Evolutionary conservation across 2,888 invertebrate species (phyloP).

Genomic region (Poecilus cupreus): DNA sequence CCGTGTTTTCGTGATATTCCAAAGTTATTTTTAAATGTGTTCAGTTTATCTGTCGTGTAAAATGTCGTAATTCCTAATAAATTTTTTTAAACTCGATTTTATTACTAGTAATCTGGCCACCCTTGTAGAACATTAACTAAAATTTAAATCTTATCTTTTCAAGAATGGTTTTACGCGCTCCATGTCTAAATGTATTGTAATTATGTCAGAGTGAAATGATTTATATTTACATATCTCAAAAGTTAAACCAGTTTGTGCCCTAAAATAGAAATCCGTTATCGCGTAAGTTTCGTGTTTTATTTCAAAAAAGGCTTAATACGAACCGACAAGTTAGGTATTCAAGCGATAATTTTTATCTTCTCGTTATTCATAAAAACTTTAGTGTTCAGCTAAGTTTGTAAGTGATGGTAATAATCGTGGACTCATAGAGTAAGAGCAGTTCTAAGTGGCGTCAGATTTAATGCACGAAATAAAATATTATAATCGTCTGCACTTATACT

Average conservation of each 20-base stretch:
- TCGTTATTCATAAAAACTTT: constrained; percentile 23
- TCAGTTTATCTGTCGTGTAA: not conserved
- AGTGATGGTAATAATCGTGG: constrained; percentile 30
- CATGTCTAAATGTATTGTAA: constrained; percentile 11
- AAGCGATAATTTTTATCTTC: constrained; percentile 28
- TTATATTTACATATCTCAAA: constrained; percentile 32
- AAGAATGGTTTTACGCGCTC: not conserved
- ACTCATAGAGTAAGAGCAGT: not conserved
- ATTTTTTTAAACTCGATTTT: not conserved
- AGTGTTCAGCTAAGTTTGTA: constrained; percentile 30
- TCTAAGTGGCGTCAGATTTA: constrained; percentile 30
- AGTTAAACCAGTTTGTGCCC: constrained; percentile 20
- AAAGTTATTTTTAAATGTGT: not conserved
- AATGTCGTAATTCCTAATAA: constrained; percentile 15
- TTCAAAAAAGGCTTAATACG: constrained; percentile 20
- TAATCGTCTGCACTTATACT: not conserved
- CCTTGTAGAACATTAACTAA: not conserved
- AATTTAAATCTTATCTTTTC: not conserved
- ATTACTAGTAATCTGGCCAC: constrained; percentile 12
- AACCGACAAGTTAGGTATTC: constrained; percentile 10
- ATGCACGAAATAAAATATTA: constrained; percentile 30
- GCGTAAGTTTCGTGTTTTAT: constrained; percentile 22
- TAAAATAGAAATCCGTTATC: constrained; percentile 29
- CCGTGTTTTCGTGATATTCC: not conserved
- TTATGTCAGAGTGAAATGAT: not conserved